A percentile compares a stretch with the other conserved stretches of the same genome.
These are phyloP conservation scores for Amblyopsis hoosieri DNA, from an alignment of 2,797 vertebrate genomes.

Conservation along the genomic window DNA sequence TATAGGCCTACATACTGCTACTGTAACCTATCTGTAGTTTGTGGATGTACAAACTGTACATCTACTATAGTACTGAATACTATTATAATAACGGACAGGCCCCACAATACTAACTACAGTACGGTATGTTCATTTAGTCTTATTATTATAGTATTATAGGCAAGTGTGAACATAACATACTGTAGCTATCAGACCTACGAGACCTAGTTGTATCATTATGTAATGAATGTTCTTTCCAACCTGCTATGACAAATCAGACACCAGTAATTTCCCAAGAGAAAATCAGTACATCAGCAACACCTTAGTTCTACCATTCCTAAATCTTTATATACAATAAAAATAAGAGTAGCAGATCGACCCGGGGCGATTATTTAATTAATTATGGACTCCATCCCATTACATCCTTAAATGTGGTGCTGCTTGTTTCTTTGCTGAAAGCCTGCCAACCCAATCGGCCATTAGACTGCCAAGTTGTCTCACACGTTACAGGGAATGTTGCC, in stretches of 20 bases:
- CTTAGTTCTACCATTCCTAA: no score
- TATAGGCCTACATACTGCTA: not conserved
- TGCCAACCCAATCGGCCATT: constrained; percentile 24
- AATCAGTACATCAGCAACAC: no score
- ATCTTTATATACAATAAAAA: not conserved
- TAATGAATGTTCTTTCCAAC: no score
- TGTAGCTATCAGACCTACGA: no score
- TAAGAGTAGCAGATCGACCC: constrained; percentile 40
- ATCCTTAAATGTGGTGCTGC: constrained; percentile 37
- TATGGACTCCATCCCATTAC: constrained; percentile 58
- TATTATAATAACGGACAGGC: not conserved
- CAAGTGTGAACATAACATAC: no score
- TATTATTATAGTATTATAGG: no score
- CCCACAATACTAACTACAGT: no score
- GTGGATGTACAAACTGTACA: not conserved
- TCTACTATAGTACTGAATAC: not conserved
- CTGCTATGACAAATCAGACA: no score
- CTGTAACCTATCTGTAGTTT: not conserved
- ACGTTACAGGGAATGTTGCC: not conserved
- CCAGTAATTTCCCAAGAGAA: not conserved
- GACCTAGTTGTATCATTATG: no score
- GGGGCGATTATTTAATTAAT: constrained; percentile 61
- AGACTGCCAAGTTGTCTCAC: constrained; percentile 10
- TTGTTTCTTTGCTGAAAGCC: constrained; percentile 9
- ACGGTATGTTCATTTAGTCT: no score